phyloP scores from a whole-genome alignment of 2,797 vertebrate genomes.

The Lepidocolaptes lacrymiger region DNA sequence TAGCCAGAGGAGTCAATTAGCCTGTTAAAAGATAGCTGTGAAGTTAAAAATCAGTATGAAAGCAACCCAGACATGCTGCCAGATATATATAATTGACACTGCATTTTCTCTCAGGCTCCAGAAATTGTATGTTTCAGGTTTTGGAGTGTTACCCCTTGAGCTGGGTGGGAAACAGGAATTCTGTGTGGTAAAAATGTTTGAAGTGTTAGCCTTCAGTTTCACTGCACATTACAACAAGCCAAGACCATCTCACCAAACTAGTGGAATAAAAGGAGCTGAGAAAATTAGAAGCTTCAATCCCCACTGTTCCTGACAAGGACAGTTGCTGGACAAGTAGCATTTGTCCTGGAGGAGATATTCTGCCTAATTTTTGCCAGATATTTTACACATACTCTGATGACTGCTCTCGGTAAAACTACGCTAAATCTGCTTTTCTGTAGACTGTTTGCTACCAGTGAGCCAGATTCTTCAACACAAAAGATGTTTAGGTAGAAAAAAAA shows the following conservation, averaged over 20 bases:
- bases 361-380: not conserved
- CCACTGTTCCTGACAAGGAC: not conserved
- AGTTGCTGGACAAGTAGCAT: not conserved
- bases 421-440: not conserved
- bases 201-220: not conserved
- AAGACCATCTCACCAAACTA: not conserved
- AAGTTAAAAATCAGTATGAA: conserved; percentile 15
- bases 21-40: not conserved
- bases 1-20: not conserved
- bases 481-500: not conserved
- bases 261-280: not conserved
- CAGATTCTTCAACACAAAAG: not conserved
- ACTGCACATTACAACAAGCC: not conserved
- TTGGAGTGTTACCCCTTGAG: not conserved
- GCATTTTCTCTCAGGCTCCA: not conserved
- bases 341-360: not conserved
- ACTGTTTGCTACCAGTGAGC: not conserved
- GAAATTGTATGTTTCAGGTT: not conserved
- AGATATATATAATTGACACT: not conserved
- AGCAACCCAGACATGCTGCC: not conserved
- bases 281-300: not conserved
- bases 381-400: not conserved
- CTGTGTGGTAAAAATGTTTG: not conserved
- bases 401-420: not conserved
- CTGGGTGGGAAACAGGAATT: conserved; percentile 13